These are phyloP conservation scores for Peromyscus melanophrys DNA, from an alignment of 2,797 vertebrate species.

Conservation along the genomic window DNA sequence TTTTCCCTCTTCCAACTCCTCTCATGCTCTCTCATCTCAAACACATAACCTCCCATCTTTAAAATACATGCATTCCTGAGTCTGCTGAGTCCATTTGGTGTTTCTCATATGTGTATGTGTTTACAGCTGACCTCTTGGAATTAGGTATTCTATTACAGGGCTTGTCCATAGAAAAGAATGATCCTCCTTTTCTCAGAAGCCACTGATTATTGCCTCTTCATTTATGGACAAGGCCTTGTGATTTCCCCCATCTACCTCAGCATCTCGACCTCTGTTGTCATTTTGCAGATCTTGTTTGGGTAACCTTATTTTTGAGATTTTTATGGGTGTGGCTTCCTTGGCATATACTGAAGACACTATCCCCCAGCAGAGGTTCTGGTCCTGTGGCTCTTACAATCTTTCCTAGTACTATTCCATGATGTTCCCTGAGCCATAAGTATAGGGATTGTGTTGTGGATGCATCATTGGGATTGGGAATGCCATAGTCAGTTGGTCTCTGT, in stretches of 20 bases:
- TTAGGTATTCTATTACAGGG: not conserved
- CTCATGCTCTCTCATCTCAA: not conserved
- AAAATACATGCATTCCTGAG: not conserved
- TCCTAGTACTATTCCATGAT: not conserved
- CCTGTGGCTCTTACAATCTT: not conserved
- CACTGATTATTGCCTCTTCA: not conserved
- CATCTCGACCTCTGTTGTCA: not conserved
- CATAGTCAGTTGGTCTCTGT: not conserved
- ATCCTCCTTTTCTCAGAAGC: not conserved
- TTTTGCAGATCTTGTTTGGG: not conserved
- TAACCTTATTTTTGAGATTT: not conserved
- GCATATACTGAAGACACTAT: not conserved
- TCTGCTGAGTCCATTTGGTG: not conserved
- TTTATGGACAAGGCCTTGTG: not conserved
- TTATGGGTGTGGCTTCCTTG: not conserved
- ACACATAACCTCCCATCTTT: not conserved
- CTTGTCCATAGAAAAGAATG: not conserved
- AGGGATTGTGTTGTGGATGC: too few species aligned
- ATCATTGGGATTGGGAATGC: not conserved
- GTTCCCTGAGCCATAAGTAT: not conserved
- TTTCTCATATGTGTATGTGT: not conserved
- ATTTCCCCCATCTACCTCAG: not conserved
- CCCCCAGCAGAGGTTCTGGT: not conserved
- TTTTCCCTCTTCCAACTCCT: not conserved
- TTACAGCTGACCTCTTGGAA: not conserved